Base-by-base conservation (phyloP, 2,113 vertebrate species). In the Syrrhaptes paradoxus region DNA sequence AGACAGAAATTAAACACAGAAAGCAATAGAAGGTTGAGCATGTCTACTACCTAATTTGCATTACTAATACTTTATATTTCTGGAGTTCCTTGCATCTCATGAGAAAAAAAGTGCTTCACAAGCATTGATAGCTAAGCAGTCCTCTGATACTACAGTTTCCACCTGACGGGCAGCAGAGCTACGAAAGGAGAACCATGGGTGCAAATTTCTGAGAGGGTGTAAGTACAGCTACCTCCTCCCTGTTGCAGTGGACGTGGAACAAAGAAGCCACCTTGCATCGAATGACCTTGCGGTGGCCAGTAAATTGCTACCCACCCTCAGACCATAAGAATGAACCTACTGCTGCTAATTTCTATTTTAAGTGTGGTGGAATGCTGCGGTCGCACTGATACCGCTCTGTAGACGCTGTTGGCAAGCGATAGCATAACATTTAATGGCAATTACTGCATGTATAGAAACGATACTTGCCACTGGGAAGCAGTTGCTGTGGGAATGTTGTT, bases 401-500 rank as follows among this genome's bases (percentile, higher is more conserved):
- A 67, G 75, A 8, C 0, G 2, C 72, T 52, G 78, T 34, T 86
- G 94, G 78, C 85, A 43, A 87, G 59, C 11, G 72, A 77, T 5
- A 76, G 90, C 68, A 1, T 26, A 71, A 89, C 45, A 16, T 67
- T 71, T 67, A 46, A 71, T 78, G 96, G 21, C 90, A 90, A 49
- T 45, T 89, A 62, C 76, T 10, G 61, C 54, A 7, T 17, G 41
- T 26, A 58, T 17, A 61, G 83, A n/a, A 81, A 65, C 3, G 10
- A 84, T 61, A 31, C 41, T 48, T 36, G 61, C 68, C 93, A 58
- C 80, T 41, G 93, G 75, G 74, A 93, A 87, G 72, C 79, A 87
- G 86, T 92, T 88, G 85, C 13, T 82, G 68, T 24, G 86, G 75
- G 79, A 92, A 96, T 87, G 92, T 5, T 85, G 76, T 73, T 96